Conservation (phyloP, 2,888 invertebrate species). For the Teleogryllus oceanicus region DNA sequence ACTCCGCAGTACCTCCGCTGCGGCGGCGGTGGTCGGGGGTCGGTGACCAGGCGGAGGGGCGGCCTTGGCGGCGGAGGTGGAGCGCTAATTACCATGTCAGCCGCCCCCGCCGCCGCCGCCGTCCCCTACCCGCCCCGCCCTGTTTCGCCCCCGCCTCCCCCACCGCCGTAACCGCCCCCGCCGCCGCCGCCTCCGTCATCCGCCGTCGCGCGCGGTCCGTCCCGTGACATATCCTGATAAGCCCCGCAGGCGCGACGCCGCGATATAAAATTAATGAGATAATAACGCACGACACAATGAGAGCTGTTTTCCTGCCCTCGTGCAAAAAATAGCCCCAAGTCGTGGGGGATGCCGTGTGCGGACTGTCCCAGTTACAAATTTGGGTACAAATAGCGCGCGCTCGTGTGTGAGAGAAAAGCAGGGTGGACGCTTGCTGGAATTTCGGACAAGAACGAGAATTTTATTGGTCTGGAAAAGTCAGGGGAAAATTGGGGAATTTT, state of each 20-base stretch:
- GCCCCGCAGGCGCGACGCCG: not conserved
- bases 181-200: not conserved
- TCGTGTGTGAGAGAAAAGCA: too few species aligned
- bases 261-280: conserved; percentile 2
- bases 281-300: not conserved
- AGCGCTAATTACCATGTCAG: conserved; percentile 9
- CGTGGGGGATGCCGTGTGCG: too few species aligned
- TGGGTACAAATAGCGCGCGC: too few species aligned
- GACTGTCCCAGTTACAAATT: too few species aligned
- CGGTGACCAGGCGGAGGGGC: not conserved
- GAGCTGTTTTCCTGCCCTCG: not conserved
- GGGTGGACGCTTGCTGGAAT: too few species aligned
- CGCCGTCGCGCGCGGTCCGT: not conserved
- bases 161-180: not conserved
- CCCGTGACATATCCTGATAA: not conserved
- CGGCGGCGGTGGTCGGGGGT: not conserved
- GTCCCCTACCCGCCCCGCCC: not conserved
- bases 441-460: too few species aligned
- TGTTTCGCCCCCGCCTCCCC: too few species aligned
- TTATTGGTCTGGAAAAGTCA: too few species aligned
- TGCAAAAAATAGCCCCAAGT: too few species aligned
- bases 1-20: not conserved
- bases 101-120: not conserved
- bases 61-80: not conserved
- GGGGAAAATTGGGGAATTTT: too few species aligned